Evolutionary conservation across 2,797 vertebrate species (phyloP), one percentile per base, ranked within the genome.

Genomic region (Sebastes steindachneri): DNA sequence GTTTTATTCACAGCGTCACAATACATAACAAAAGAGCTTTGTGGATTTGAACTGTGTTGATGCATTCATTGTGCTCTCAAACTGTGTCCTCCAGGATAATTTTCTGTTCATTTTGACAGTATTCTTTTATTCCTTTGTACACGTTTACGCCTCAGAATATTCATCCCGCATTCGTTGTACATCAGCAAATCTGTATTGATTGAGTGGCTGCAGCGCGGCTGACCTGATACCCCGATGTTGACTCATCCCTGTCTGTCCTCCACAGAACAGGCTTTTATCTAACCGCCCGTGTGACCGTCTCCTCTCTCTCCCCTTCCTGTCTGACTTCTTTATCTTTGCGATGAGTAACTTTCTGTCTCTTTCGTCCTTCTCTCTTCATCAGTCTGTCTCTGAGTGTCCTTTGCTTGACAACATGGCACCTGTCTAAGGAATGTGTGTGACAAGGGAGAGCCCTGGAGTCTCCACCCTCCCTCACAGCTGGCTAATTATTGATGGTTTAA

Each of bases 401-500:
- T 60, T 70, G 3, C 29, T 12, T 28, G 67, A 60, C 54, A 37
- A 17, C 85, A 11, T 63, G 60, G 19, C 72, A 26, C 23, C 29
- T 67, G 76, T 80, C 31, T 41, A 21, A 77, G 69, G 80, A 17
- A 73, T 80, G 70, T 81, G 64, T 85, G 57, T 75, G 78, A 77
- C 68, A 48, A 79, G 62, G 77, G 75, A 79, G 77, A 65, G 68
- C 68, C 64, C 17, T 75, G 10, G 12, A 10, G 57, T 67, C 80
- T 70, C 90, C 89, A 15, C 81, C 83, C 75, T 78, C 19, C 28
- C 21, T 59, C 15, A 9, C 74, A 29, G 68, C 76, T 84, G 69
- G 94, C 85, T 95, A 94, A 95, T 95, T 82, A 95, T 94, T 95
- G 81, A 94, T 92, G 51, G 41, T 14, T 26, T 59, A 37, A 79